Conservation (phyloP, 2,113 vertebrate species). For the Falcunculus frontatus region DNA sequence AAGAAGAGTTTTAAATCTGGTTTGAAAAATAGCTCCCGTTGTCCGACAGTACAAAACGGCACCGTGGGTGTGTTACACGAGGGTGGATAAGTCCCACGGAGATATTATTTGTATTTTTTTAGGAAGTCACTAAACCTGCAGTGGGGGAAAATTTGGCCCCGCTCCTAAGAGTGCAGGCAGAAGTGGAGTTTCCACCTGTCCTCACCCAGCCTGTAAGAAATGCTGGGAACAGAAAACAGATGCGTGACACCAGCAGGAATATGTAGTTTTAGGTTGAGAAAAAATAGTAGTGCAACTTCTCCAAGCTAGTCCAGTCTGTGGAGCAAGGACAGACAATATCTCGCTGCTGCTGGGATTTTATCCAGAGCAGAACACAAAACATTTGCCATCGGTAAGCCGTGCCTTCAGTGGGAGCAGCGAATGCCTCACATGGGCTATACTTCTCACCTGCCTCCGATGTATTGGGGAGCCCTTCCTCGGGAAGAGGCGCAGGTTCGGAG, state of each 20-base stretch:
- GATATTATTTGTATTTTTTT: not conserved
- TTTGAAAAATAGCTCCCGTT: not conserved
- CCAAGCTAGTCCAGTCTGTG: not conserved
- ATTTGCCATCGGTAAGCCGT: not conserved
- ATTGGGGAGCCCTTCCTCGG: not conserved
- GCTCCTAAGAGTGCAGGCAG: not conserved
- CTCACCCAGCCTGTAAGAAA: not conserved
- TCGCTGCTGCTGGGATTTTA: not conserved
- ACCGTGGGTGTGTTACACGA: not conserved
- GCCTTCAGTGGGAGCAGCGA: not conserved
- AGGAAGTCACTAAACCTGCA: not conserved
- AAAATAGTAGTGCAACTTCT: not conserved
- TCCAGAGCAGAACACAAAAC: not conserved
- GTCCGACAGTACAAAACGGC: not conserved
- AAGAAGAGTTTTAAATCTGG: not conserved
- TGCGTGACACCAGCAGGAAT: not conserved
- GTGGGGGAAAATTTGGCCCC: not conserved
- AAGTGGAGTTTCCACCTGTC: not conserved
- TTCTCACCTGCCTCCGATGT: not conserved
- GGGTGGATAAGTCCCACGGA: not conserved
- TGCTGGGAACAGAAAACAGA: not conserved
- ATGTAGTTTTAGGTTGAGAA: not conserved
- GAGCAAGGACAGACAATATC: not conserved
- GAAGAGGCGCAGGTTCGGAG: not conserved
- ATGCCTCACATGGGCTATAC: fast-evolving